Percentiles rank a stretch among this genome's conserved stretches.
Evolutionary conservation across 2,797 vertebrate species (phyloP).

Genomic region (Sarcoramphus papa): DNA sequence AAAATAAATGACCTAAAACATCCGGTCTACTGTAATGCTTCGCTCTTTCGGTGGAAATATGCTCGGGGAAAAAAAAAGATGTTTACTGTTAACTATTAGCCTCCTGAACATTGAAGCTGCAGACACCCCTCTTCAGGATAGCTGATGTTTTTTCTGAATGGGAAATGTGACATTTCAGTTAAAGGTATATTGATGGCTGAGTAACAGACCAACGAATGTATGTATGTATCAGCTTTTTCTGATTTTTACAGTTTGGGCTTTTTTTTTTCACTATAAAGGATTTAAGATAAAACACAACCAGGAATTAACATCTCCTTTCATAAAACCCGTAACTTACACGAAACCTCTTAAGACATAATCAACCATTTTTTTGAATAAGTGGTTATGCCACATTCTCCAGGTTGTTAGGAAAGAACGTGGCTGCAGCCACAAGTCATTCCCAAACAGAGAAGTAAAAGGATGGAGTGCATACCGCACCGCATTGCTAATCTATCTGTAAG

Average conservation of each 20-base stretch:
- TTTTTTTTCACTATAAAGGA: neutral
- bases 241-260: neutral
- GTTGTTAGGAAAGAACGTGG: neutral
- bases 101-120: constrained; percentile 36
- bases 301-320: constrained; percentile 9
- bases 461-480: neutral
- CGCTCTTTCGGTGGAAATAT: constrained; percentile 69
- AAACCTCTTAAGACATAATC: constrained; percentile 9
- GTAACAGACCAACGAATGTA: neutral
- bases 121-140: neutral
- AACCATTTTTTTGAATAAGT: neutral
- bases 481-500: neutral
- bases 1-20: constrained; percentile 93
- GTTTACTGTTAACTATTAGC: constrained; percentile 74
- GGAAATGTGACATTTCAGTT: constrained; percentile 31
- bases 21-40: constrained; percentile 68
- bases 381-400: neutral
- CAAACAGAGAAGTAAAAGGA: neutral
- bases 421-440: neutral
- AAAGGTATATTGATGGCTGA: constrained; percentile 1
- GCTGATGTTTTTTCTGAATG: neutral
- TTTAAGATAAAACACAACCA: neutral
- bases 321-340: neutral
- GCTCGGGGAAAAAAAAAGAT: constrained; percentile 10
- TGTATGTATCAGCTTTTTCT: neutral